Percentiles rank a stretch among this genome's conserved stretches.
Evolutionary conservation across 2,113 vertebrate species (phyloP).

Genomic region (Burhinus bistriatus): DNA sequence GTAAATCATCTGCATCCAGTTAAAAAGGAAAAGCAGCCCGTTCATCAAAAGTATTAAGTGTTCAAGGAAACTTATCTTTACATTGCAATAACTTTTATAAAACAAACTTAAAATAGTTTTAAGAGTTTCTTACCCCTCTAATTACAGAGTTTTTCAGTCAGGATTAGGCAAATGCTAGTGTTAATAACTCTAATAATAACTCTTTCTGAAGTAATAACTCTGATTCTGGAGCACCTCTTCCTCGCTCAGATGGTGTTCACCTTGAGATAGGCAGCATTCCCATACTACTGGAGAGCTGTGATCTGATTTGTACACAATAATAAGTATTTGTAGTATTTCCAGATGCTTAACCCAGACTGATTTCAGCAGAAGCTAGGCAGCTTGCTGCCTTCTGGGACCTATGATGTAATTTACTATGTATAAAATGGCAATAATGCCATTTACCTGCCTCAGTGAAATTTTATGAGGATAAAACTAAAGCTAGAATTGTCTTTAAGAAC

Average conservation of each 20-base stretch:
- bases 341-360: not conserved
- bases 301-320: not conserved
- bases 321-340: not conserved
- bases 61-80: not conserved
- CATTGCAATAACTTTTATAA: not conserved
- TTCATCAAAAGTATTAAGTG: not conserved
- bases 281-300: not conserved
- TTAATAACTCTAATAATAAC: not conserved
- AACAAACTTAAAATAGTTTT: not conserved
- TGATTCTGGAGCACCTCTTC: not conserved
- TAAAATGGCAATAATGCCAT: not conserved
- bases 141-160: not conserved
- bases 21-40: not conserved
- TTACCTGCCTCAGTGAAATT: not conserved
- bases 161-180: not conserved
- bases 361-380: not conserved
- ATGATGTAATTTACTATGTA: not conserved
- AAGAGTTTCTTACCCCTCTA: not conserved
- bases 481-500: not conserved
- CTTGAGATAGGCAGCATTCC: fast-evolving
- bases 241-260: not conserved
- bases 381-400: not conserved
- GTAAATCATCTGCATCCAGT: not conserved
- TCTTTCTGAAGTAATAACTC: not conserved
- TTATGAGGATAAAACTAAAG: not conserved